These are phyloP conservation scores for Anodontia alba DNA, from an alignment of 2,888 invertebrate species.

Conservation along the genomic window DNA sequence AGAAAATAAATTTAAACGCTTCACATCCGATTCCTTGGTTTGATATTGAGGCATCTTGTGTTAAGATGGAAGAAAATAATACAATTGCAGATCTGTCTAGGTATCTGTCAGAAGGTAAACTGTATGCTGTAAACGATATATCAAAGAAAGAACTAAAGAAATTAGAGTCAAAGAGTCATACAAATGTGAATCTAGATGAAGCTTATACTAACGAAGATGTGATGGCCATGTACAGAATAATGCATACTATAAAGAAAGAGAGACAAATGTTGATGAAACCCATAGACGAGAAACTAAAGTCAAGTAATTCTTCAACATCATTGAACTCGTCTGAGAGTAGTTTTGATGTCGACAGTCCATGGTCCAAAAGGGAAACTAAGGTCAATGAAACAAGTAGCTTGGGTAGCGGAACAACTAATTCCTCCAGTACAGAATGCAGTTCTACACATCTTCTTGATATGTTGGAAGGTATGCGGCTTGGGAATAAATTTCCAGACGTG, in stretches of 20 bases:
- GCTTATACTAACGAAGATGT: slow-evolving; percentile 4
- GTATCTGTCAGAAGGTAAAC: slow-evolving; percentile 3
- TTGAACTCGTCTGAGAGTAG: not conserved
- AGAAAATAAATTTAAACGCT: not conserved
- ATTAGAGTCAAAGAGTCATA: not conserved
- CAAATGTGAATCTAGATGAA: not conserved
- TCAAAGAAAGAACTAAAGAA: not conserved
- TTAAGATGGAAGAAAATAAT: not conserved
- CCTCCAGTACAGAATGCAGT: not conserved
- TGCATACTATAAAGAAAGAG: not conserved
- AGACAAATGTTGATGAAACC: not conserved
- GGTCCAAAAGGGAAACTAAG: not conserved
- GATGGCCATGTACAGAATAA: slow-evolving; percentile 5
- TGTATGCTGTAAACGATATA: not conserved
- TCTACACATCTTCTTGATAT: too few species aligned
- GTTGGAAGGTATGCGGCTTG: not conserved
- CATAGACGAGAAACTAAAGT: not conserved
- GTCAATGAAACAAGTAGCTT: not conserved
- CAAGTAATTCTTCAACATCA: not conserved
- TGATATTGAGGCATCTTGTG: slow-evolving; percentile 11
- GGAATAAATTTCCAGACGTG: not conserved
- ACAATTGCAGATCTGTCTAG: not conserved
- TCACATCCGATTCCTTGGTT: slow-evolving; percentile 2
- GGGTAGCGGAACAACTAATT: not conserved
- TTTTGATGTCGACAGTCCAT: not conserved